A percentile compares a stretch with the other conserved stretches of the same genome.
phyloP scores from a whole-genome alignment of 2,113 vertebrate species.

The Hippocampus zosterae region DNA sequence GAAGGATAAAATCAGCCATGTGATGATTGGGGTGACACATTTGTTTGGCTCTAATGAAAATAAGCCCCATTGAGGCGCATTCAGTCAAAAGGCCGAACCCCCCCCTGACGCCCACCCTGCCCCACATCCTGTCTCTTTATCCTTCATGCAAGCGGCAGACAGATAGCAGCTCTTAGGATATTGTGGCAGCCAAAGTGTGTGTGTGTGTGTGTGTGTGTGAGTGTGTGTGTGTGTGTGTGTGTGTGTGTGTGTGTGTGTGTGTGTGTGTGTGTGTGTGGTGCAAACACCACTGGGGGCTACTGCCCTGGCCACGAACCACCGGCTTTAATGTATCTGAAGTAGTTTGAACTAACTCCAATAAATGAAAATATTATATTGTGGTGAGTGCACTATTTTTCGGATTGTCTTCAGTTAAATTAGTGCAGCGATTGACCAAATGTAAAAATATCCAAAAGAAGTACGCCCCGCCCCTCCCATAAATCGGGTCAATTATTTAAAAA shows the following conservation, averaged over 20 bases:
- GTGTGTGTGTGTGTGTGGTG: no score
- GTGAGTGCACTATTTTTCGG: background rate
- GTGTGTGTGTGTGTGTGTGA: conserved; percentile 23
- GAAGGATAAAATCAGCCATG: conserved; percentile 87
- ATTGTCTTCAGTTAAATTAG: background rate
- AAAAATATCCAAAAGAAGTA: no score
- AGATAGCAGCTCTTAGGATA: conserved; percentile 62
- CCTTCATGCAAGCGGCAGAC: conserved; percentile 65
- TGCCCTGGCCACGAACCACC: conserved; percentile 24
- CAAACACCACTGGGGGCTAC: conserved; percentile 28
- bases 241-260: no score
- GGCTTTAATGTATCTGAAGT: conserved; percentile 22
- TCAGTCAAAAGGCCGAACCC: conserved; percentile 52
- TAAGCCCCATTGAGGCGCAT: conserved; percentile 69
- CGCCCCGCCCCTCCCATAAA: no score
- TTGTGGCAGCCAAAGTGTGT: conserved; percentile 47
- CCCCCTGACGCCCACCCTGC: conserved; percentile 22
- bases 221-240: no score
- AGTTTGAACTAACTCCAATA: conserved; percentile 12
- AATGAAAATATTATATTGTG: conserved; percentile 5
- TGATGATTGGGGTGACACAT: conserved; percentile 82
- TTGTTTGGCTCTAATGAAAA: conserved; percentile 77
- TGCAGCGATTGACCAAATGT: background rate
- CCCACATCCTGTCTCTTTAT: conserved; percentile 73
- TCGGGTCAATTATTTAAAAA: no score